Evolutionary conservation across 1,140 invertebrate species (phyloP), one percentile per base, ranked within the genome.

Genomic region (Procambarus virginalis): DNA sequence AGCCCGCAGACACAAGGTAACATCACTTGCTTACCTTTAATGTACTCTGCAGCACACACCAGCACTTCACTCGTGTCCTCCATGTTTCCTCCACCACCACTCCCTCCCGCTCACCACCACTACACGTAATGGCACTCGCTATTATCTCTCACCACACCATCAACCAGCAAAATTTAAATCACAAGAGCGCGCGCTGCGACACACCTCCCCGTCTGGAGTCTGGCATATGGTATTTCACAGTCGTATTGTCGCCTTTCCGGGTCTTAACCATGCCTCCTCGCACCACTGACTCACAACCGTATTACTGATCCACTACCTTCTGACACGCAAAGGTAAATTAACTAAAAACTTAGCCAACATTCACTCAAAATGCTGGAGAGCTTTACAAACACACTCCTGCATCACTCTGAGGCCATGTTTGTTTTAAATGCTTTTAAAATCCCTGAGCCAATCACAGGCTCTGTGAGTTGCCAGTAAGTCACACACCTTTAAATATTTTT

Each of bases 41-140:
- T 91, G 68, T 91, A 92, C 68, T 92, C 92, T 3, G 89, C 81
- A 8, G 92, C 92, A 91, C 92, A 92, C 68, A 92, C 92, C 45
- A 92, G 76, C 49, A 92, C 90, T 73, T 92, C 92, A 48, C 87
- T 86, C 55, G 84, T 68, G 60, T 90, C 89, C 73, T 90, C 89
- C 89, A 90, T 90, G 34, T 17, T 64, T 64, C 45, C 55, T n/a
- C 60, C 60, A 64, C 4, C 60, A 64, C 60, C 17, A 12, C 51
- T 12, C 34, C 34, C 34, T 34, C 34, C 34, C 34, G 34, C 34
- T 34, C 34, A 34, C 34, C 34, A 34, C 34, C 34, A 34, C 34
- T 34, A 34, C 34, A 34, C 0, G 34, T 34, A 34, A 34, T 34
- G 34, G 34, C 60, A 64, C 60, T 64, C 17, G 12, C 4, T 20